Percentiles rank a stretch among this genome's conserved stretches.
Evolutionary conservation across 2,113 vertebrate species (phyloP).

Genomic region (Saimiri boliviensis): DNA sequence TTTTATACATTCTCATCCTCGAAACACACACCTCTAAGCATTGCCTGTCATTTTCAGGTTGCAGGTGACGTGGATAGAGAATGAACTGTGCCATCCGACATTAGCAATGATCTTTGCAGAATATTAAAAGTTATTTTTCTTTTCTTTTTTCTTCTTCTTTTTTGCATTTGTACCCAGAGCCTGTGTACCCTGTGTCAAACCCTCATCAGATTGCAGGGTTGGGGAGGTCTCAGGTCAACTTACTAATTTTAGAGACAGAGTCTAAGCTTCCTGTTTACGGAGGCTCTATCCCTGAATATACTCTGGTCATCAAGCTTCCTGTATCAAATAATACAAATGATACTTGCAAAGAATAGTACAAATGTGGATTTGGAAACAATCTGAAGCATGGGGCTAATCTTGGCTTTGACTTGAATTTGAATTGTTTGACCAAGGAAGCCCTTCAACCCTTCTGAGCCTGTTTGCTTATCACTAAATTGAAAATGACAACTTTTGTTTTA

Average conservation of each 20-base stretch:
- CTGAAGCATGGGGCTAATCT: neutral
- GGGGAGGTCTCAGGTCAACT: neutral
- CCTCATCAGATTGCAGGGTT: neutral
- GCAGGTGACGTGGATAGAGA: neutral
- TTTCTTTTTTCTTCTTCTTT: conserved; percentile 3
- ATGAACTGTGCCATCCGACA: neutral
- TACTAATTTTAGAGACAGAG: neutral
- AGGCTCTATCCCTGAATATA: neutral
- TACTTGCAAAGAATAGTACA: neutral
- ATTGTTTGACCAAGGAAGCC: neutral
- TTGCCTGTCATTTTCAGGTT: neutral
- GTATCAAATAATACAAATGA: conserved; percentile 2
- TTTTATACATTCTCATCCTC: neutral
- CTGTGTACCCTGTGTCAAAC: neutral
- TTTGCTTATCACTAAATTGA: neutral
- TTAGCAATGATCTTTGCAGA: neutral
- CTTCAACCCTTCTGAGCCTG: neutral
- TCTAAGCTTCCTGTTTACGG: neutral
- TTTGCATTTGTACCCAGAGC: neutral
- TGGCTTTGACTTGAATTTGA: conserved; percentile 6
- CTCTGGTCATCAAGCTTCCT: neutral
- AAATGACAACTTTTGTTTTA: neutral
- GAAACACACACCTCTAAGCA: neutral
- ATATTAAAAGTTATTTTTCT: neutral
- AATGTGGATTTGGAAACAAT: conserved; percentile 14